These are phyloP conservation scores for Myiagra hebetior DNA, from an alignment of 2,113 vertebrate species.

Conservation along the genomic window DNA sequence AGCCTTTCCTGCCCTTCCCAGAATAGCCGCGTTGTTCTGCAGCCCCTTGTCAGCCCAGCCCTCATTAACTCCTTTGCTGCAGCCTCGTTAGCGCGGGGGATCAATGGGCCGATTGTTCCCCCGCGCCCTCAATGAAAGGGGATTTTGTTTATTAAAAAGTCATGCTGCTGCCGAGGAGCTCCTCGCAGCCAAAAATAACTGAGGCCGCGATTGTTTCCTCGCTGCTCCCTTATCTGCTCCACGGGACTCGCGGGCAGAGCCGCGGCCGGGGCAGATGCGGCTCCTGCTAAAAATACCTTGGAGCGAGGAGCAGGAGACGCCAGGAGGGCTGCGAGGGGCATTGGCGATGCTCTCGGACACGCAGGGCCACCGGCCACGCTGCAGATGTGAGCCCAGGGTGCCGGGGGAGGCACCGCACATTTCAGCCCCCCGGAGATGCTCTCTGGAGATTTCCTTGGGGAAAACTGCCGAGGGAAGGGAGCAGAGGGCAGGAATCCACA, in stretches of 20 bases:
- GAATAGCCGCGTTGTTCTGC: conserved; percentile 1
- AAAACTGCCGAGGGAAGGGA: fast-evolving
- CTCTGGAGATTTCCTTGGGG: not conserved
- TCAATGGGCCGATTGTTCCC: conserved; percentile 38
- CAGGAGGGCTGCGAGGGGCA: not conserved
- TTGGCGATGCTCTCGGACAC: not conserved
- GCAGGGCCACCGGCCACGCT: no score
- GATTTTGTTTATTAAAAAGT: conserved; percentile 48
- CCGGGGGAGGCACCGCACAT: not conserved
- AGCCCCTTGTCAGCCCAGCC: not conserved
- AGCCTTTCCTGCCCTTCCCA: conserved; percentile 31
- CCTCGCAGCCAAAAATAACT: not conserved
- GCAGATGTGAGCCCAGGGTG: no score
- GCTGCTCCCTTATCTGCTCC: conserved; percentile 27
- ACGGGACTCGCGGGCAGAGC: not conserved
- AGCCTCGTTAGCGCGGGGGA: not conserved
- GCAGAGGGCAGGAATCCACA: not conserved
- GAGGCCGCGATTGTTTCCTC: not conserved
- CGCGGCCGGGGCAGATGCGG: not conserved
- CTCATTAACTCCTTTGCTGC: not conserved
- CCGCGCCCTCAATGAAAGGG: not conserved
- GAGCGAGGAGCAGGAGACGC: not conserved
- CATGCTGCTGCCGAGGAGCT: not conserved
- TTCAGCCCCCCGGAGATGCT: no score
- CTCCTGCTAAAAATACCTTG: conserved; percentile 27